Base-by-base conservation (phyloP, 2,888 invertebrate species). In the Caprella mutica region DNA sequence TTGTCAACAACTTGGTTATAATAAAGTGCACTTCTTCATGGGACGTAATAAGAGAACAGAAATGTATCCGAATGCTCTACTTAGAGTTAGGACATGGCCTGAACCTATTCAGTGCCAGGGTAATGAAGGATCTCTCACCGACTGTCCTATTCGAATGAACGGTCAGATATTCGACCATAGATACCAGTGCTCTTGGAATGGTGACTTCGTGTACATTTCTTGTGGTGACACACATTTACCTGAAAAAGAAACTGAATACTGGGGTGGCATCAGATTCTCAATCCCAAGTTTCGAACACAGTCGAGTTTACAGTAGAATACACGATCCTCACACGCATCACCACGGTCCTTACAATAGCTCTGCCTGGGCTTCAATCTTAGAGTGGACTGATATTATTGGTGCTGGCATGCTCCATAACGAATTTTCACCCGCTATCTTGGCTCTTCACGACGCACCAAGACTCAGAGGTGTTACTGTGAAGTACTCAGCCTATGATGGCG, bases 381-480 rank as follows among this genome's bases (percentile, higher is more conserved):
- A 56, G 35, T 65, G 55, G 51, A 61, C 90, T 0, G 84, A 86
- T 67, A 86, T 98, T 48, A 80, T 83, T 51, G 92, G 94, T 3
- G 98, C 96, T 52, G 98, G 98, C 23, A 84, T 93, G 65, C 76
- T 97, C 24, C 98, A 98, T 69, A 92, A 89, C 68, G 92, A 96
- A 71, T 91, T 89, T 72, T 87, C 89, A 0, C 86, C 94, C 0
- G 91, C 97, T 0, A 76, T 99, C 52, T 89, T 94, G 71, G 82
- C 89, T 26, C 84, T 96, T 29, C 83, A 86, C 68, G 86, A 88
- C 69, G 86, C 89, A 65, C 96, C 97, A 0, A 81, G 89, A 21
- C 81, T 82, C 67, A 83, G 85, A 58, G 69, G 72, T 63, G 85
- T 96, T 0, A 86, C 86, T 66, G 83, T 99, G 17, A 81, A 80